Evolutionary conservation across 2,888 invertebrate species (phyloP), one percentile per base, ranked within the genome.

Genomic region (Andrena minutula): DNA sequence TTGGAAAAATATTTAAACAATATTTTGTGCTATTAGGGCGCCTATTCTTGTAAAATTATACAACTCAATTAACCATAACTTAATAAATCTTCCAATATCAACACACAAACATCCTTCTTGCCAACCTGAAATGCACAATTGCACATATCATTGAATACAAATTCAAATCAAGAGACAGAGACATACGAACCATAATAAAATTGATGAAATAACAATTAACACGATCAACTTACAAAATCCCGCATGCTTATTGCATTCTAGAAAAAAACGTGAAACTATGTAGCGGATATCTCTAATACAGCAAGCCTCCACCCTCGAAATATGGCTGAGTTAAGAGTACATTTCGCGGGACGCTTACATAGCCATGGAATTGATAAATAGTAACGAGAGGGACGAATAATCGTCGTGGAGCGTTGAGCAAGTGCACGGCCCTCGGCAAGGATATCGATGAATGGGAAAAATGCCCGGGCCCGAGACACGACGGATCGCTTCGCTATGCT

Each of bases 401-500:
- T 61, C 73, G 72, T 73, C 51, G 35, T 53, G 68, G 58, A 64
- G 63, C 72, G 66, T 69, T 47, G 76, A 72, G 70, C 77, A 82
- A 83, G 83, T 83, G 83, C 76, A 82, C 61, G 82, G 69, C 51
- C 61, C 63, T 69, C 60, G 71, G 65, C 64, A 69, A 64, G 66
- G 35, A 72, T 75, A 73, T 65, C 51, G 68, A 51, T 12, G 70
- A 35, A 64, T 16, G 58, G 64, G 12, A 80, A 84, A 87, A 86
- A 85, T 84, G 63, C 64, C 71, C 64, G 81, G 75, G 78, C 41
- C 76, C 85, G 88, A 88, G 86, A 86, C 88, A 88, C 89, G 89
- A 88, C 84, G 86, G 86, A 88, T 88, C 88, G 89, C 77, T 82
- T 68, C 84, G 81, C 79, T 79, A 82, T 80, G 85, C 82, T 85